These are phyloP conservation scores for Crotalus tigris DNA, from an alignment of 2,113 vertebrate genomes.

Conservation along the genomic window DNA sequence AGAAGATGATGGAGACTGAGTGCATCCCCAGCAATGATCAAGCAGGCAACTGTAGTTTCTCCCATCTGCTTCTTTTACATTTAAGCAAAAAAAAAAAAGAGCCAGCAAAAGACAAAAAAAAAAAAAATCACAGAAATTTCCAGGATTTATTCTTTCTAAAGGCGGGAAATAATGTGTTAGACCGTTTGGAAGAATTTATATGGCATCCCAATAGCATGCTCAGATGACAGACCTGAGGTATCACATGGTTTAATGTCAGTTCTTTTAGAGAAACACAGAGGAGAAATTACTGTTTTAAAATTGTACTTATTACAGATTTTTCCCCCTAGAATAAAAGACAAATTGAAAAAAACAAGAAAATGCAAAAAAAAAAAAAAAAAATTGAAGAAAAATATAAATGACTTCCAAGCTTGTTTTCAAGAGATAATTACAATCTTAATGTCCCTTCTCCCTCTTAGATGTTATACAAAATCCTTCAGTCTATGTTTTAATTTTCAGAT, in stretches of 20 bases:
- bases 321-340: background rate
- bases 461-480: background rate
- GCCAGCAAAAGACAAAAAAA: background rate
- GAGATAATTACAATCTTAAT: background rate
- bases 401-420: background rate
- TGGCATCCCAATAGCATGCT: background rate
- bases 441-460: background rate
- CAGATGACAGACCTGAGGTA: background rate
- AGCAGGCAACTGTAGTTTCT: background rate
- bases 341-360: background rate
- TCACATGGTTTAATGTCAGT: background rate
- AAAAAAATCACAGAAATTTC: background rate
- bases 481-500: background rate
- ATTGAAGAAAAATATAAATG: background rate
- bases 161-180: background rate
- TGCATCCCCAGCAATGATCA: background rate
- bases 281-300: background rate
- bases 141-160: slow-evolving; percentile 13
- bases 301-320: background rate
- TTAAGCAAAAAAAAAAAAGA: background rate
- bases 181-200: background rate
- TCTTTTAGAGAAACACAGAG: background rate
- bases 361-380: background rate
- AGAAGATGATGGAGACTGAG: slow-evolving; percentile 29
- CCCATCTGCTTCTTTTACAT: background rate